Evolutionary conservation across 2,888 invertebrate species (phyloP).

Genomic region (Eretmocerus hayati): DNA sequence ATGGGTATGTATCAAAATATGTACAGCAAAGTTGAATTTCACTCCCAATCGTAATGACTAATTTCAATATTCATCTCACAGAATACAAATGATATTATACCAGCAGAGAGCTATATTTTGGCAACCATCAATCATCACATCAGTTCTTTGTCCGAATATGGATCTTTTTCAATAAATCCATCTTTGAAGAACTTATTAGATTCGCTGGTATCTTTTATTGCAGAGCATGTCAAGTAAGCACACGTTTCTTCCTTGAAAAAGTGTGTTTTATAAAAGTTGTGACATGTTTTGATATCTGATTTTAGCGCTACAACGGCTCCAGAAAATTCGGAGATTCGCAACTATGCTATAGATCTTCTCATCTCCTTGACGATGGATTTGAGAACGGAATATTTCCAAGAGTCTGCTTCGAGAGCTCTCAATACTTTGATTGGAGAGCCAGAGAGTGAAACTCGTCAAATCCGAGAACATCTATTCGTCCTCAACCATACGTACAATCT

Average conservation of each 20-base stretch:
- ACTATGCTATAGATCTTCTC: conserved; percentile 61
- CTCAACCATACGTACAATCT: conserved; percentile 63
- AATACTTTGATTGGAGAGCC: conserved; percentile 58
- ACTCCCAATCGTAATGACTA: conserved; percentile 1
- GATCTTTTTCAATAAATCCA: conserved; percentile 54
- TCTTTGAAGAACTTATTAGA: conserved; percentile 61
- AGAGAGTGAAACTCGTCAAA: conserved; percentile 60
- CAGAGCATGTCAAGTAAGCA: conserved; percentile 55
- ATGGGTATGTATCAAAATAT: conserved; percentile 47
- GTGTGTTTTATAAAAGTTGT: conserved; percentile 58
- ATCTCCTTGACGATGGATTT: conserved; percentile 72
- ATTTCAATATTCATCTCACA: conserved; percentile 36
- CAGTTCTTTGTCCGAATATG: conserved; percentile 56
- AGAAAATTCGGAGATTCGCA: conserved; percentile 58
- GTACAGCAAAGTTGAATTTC: no score
- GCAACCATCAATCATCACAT: conserved; percentile 64
- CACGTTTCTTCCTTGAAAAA: conserved; percentile 55
- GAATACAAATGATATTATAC: conserved; percentile 71
- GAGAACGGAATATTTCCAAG: conserved; percentile 67
- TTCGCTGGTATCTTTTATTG: conserved; percentile 59
- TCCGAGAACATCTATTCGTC: conserved; percentile 58
- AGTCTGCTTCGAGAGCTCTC: conserved; percentile 56
- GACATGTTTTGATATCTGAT: conserved; percentile 59
- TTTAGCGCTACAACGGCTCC: conserved; percentile 52
- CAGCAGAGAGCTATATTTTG: conserved; percentile 76